Percentiles rank a stretch among this genome's conserved stretches.
phyloP scores from a whole-genome alignment of 2,113 vertebrate species.

The Periophthalmus modestus region DNA sequence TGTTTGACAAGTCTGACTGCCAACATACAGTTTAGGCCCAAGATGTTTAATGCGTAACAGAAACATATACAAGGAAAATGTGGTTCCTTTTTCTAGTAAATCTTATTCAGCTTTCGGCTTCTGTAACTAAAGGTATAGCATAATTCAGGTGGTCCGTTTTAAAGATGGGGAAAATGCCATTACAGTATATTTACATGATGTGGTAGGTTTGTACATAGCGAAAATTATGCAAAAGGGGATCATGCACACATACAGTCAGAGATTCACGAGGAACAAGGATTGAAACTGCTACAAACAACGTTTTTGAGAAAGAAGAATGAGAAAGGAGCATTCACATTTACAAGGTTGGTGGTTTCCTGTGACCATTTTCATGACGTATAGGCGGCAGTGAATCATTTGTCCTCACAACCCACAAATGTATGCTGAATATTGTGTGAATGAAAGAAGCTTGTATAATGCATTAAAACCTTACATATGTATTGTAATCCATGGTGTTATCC shows the following conservation, averaged over 20 bases:
- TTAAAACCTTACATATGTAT: no score
- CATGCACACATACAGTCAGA: background rate
- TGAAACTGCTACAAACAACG: background rate
- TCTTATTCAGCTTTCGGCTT: background rate
- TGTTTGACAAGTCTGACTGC: conserved; percentile 30
- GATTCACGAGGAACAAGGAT: background rate
- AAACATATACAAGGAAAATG: background rate
- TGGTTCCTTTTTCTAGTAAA: background rate
- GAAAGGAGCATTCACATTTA: no score
- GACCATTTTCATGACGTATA: no score
- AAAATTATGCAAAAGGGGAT: background rate
- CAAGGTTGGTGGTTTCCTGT: no score
- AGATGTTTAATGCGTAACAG: background rate
- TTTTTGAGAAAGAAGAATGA: no score
- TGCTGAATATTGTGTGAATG: no score
- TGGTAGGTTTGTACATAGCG: background rate
- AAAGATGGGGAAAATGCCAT: background rate
- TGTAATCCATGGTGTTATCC: no score
- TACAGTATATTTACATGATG: background rate
- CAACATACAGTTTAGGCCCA: background rate
- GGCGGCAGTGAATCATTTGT: no score
- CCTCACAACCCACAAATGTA: no score
- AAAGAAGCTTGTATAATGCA: no score
- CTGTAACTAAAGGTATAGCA: background rate
- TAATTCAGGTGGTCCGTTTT: background rate